Evolutionary conservation across 2,113 vertebrate genomes (phyloP), one percentile per base, ranked within the genome.

Genomic region (Phylloscopus trochiloides): DNA sequence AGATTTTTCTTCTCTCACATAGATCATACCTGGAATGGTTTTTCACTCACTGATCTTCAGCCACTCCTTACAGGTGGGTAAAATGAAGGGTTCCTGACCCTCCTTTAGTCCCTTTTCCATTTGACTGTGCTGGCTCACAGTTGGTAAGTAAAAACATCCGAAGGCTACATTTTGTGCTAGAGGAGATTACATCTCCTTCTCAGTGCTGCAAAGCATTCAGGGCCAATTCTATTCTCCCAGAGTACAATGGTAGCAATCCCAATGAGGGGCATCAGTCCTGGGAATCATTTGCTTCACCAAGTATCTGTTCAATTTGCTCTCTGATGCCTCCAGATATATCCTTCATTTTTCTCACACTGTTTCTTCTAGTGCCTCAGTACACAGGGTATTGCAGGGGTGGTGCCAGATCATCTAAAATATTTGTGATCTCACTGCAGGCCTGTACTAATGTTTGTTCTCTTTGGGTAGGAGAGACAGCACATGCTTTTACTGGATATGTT

Each of bases 141-240:
- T 10, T 87, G 89, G 62, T 89, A 80, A 71, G 47, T 78, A 59
- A 73, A 88, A 85, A 66, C 54, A 17, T 55, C 92, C 3, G 0
- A 66, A 57, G 1, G 14, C 52, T 82, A 1, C 65, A 74, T 71
- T 91, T 96, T 61, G 62, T 94, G 88, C 85, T 63, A 6, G 71
- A 72, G 50, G 17, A 96, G 86, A 85, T 93, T 73, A 17, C 54
- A 86, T 92, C 48, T 93, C 85, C 76, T 71, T 90, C 78, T 88
- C 47, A 36, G 13, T 76, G 78, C 48, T 40, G 47, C 38, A 86
- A 80, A 90, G 66, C n/a, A 32, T 59, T 87, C 62, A 38, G 55
- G 36, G 79, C 71, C 57, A 74, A 26, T 84, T 94, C 88, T 71
- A 6, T 96, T 87, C 90, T 86, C 73, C 52, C 38, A 16, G 76